These are phyloP conservation scores for Dynastes hyllus DNA, from an alignment of 2,888 invertebrate species.

Conservation along the genomic window DNA sequence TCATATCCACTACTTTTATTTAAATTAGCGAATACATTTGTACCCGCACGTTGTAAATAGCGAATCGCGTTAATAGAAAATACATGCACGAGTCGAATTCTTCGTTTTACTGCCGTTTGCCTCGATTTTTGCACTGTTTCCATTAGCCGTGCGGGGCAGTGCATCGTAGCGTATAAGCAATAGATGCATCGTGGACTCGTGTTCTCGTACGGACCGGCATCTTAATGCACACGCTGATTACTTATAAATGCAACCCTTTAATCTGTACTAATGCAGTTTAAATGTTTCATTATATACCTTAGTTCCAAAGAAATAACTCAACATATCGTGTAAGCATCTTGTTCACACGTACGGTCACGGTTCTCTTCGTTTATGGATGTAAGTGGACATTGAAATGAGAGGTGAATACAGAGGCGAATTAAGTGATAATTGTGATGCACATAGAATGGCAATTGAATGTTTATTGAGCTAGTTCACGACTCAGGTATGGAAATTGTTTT, in stretches of 20 bases:
- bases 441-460: too few species aligned
- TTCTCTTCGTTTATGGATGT: not conserved
- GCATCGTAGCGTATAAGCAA: not conserved
- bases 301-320: slow-evolving; percentile 1
- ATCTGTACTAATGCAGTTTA: slow-evolving; percentile 32
- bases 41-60: slow-evolving; percentile 7
- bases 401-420: not conserved
- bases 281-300: slow-evolving; percentile 27
- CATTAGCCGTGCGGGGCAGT: not conserved
- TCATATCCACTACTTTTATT: slow-evolving; percentile 21
- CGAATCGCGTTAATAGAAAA: slow-evolving; percentile 22
- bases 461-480: too few species aligned
- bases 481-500: too few species aligned
- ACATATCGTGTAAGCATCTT: slow-evolving; percentile 8
- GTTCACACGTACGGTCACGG: not conserved
- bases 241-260: slow-evolving; percentile 36
- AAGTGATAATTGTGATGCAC: not conserved
- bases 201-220: slow-evolving; percentile 1
- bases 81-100: not conserved
- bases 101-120: slow-evolving; percentile 13
- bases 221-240: slow-evolving; percentile 31
- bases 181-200: not conserved
- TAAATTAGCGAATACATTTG: slow-evolving; percentile 9
- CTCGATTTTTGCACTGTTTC: not conserved
- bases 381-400: not conserved